phyloP scores from a whole-genome alignment of 2,113 vertebrate species.

The Andinoacara biseriatus region DNA sequence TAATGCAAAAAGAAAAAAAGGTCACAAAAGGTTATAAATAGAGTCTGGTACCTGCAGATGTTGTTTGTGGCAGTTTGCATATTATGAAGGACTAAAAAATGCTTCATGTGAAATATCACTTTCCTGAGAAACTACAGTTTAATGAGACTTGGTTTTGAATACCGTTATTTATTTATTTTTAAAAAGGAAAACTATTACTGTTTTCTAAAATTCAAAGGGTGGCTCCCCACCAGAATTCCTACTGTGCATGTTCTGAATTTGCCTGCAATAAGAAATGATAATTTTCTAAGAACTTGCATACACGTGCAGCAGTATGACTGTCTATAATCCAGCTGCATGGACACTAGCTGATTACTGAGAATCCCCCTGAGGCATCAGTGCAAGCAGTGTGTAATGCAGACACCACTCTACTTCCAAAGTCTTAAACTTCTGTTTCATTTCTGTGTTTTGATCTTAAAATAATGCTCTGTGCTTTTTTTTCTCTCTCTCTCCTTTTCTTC shows the following conservation, averaged over 20 bases:
- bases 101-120: neutral
- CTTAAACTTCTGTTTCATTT: constrained; percentile 20
- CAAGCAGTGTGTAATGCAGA: constrained; percentile 67
- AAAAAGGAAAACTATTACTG: constrained; percentile 2
- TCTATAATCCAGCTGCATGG: constrained; percentile 73
- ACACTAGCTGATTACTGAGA: constrained; percentile 55
- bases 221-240: constrained; percentile 81
- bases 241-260: constrained; percentile 82
- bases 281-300: constrained; percentile 54
- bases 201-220: constrained; percentile 15
- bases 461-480: constrained; percentile 24
- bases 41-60: constrained; percentile 48
- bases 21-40: neutral
- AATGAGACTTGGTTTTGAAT: constrained; percentile 23
- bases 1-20: neutral
- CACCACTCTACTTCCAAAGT: constrained; percentile 50
- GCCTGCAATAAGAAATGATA: constrained; percentile 70
- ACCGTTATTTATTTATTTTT: neutral
- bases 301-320: constrained; percentile 66
- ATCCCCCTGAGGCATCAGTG: constrained; percentile 53
- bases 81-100: neutral
- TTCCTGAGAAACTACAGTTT: constrained; percentile 28
- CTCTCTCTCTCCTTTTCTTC: neutral
- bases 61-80: constrained; percentile 33
- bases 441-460: constrained; percentile 47